Base-by-base conservation (phyloP, 2,888 invertebrate species). In the Chesias legatella region DNA sequence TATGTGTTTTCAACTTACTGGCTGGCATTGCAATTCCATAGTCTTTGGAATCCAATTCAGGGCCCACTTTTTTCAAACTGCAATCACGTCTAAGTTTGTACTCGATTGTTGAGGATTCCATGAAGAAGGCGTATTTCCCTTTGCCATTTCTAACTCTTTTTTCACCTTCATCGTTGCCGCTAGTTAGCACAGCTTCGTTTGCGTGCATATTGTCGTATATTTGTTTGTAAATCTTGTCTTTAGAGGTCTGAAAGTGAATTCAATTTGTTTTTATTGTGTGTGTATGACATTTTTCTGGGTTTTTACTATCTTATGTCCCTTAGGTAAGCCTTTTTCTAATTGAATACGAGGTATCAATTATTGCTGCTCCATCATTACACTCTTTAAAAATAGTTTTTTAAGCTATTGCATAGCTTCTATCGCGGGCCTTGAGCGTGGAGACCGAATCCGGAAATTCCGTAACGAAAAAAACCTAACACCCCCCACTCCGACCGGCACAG, bases 81-180 rank as follows among this genome's bases (percentile, higher is more conserved):
- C 98, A 98, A 56, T 95, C 89, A 46, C 94, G 88, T 75, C 95
- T 94, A 53, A 94, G 91, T 62, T 94, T 94, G 78, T 98, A 99
- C 70, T 98, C 97, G 59, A 99, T 93, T 9, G 94, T 93, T 4
- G 96, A 94, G 20, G 97, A 98, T 84, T 99, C 99, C 96, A 98
- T 98, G 48, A 99, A 91, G 77, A 96, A 99, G 3, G 98, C 99
- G 77, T 97, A 99, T 56, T 89, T 80, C 22, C 70, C 75, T 33
- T 68, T 72, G 21, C 78, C 73, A 1, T 64, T 69, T 0, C 90
- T 61, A 0, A 98, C 98, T 51, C 95, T 89, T 21, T 92, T 92
- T 3, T 96, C 94, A 0, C 98, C 98, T 64, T 97, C 96, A 6
- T 91, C 90, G 68, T 96, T 98, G 58, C 88, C 92, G 21, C 84